Conservation (phyloP, 1,140 invertebrate genomes). For the Chironomus striatipennis region DNA sequence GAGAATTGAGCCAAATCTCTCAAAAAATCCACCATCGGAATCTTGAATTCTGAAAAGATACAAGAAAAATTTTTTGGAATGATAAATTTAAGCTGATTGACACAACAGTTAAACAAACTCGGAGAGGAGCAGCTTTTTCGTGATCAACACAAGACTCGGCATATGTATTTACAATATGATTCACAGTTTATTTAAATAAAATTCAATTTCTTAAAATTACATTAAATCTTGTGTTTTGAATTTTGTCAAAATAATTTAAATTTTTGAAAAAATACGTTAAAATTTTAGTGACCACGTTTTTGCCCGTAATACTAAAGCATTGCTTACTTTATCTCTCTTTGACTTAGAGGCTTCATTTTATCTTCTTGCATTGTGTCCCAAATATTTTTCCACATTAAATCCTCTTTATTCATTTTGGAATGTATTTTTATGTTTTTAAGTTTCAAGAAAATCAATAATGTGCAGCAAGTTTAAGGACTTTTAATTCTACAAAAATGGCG, state of each 20-base stretch:
- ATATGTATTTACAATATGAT: too few species aligned
- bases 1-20: constrained; percentile 63
- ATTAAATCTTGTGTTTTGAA: too few species aligned
- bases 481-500: too few species aligned
- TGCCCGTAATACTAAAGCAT: background rate
- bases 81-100: too few species aligned
- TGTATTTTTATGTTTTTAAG: background rate
- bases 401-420: constrained; percentile 51
- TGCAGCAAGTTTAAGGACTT: too few species aligned
- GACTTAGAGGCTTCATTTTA: constrained; percentile 46
- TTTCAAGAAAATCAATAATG: too few species aligned
- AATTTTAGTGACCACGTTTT: background rate
- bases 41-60: constrained; percentile 54
- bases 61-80: background rate
- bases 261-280: background rate
- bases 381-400: constrained; percentile 57
- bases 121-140: too few species aligned
- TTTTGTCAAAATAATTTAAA: too few species aligned
- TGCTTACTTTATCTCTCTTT: constrained; percentile 52
- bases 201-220: too few species aligned
- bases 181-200: too few species aligned
- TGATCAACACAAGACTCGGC: too few species aligned
- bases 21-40: constrained; percentile 69
- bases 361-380: constrained; percentile 51
- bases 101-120: too few species aligned